Evolutionary conservation across 2,888 invertebrate genomes (phyloP).

Genomic region (Nipponacmea schrenckii): DNA sequence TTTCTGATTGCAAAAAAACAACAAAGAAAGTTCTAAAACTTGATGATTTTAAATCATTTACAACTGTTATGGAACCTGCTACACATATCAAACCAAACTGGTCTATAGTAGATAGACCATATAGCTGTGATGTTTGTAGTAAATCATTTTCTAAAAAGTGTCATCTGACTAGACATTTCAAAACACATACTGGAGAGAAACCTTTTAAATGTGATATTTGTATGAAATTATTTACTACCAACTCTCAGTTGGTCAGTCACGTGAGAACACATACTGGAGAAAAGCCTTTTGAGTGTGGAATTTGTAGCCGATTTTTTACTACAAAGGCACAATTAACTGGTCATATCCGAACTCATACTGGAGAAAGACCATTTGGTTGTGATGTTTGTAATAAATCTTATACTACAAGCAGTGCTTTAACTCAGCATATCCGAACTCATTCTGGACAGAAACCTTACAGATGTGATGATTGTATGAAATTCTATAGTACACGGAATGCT

Average conservation of each 20-base stretch:
- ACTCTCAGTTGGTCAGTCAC: neutral
- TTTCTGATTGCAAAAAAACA: too few relatives aligned
- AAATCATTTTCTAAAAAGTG: conserved; percentile 11
- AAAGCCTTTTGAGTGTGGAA: conserved; percentile 14
- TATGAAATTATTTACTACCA: conserved; percentile 1
- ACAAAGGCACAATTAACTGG: too few relatives aligned
- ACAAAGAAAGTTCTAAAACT: too few relatives aligned
- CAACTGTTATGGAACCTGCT: too few relatives aligned
- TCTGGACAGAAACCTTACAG: conserved; percentile 3
- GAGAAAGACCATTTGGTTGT: conserved; percentile 8
- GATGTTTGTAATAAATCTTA: conserved; percentile 11
- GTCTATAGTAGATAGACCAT: too few relatives aligned
- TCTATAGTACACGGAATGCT: neutral
- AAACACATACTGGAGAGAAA: conserved; percentile 14
- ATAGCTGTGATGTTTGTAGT: conserved; percentile 6
- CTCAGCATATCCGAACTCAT: conserved; percentile 16
- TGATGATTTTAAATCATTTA: too few relatives aligned
- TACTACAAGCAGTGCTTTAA: neutral
- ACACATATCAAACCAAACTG: too few relatives aligned
- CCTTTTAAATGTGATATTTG: conserved; percentile 6
- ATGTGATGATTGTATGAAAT: conserved; percentile 10
- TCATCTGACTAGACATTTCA: conserved; percentile 4
- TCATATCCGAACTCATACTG: neutral
- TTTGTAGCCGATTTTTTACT: too few relatives aligned
- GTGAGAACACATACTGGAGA: conserved; percentile 13